Evolutionary conservation across 2,797 vertebrate genomes (phyloP), one percentile per base, ranked within the genome.

Genomic region (Harpagifer antarcticus): DNA sequence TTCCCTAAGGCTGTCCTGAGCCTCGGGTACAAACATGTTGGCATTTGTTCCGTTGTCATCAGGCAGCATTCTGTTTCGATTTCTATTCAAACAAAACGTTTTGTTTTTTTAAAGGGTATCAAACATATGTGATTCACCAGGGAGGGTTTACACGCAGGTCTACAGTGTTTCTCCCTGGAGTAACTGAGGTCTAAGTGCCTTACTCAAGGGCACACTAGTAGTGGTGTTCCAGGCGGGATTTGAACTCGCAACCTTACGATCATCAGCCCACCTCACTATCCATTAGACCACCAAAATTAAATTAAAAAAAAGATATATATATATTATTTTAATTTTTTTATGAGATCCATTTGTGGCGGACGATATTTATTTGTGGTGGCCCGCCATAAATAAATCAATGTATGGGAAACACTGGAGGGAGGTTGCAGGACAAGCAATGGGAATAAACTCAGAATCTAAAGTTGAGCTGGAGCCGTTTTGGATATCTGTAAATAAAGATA

Each of bases 11-110:
- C 62, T 6, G 61, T 59, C 52, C 68, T 3, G 10, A 47, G 56
- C 11, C 54, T 72, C 0, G 0, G 43, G 17, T 54, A 65, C 20
- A 86, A 80, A 82, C 67, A 78, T 20, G 37, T 9, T 52, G 50
- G 42, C 52, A 68, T 50, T n/a, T 8, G 16, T 37, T 33, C 16
- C 16, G 19, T 63, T 67, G 50, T 57, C 9, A 42, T 47, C 27
- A 2, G 20, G 20, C 40, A 42, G 23, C 42, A 13, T 5, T 27
- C 6, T 1, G 23, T 68, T 58, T 49, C 3, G 9, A 19, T 50
- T 78, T 62, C 1, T 14, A 14, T 77, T 74, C 16, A 60, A 67
- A 58, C 4, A 56, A 27, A 56, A 44, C 3, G 0, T 37, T 37
- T 37, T 37, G 0, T 37, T 37, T 48, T 12, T 53, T 40, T 45